Evolutionary conservation across 2,113 vertebrate genomes (phyloP), one percentile per base, ranked within the genome.

Genomic region (Dolichotis patagonum): DNA sequence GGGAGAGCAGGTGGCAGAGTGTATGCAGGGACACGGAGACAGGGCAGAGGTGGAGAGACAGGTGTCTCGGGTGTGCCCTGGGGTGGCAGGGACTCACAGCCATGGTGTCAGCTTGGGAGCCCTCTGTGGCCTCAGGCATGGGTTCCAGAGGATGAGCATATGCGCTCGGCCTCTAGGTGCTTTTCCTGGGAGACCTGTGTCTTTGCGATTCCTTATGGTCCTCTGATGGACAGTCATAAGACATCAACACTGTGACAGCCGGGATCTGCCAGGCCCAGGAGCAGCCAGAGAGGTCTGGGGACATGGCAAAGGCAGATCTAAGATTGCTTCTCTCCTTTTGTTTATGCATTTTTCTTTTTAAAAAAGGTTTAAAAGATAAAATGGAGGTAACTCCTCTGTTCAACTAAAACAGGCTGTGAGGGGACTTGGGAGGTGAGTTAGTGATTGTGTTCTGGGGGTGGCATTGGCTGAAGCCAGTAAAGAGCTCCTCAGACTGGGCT

Each of bases 371-470:
- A 97, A 97, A 97, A 95, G 91, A 97, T 91, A 73, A 80, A 94
- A 83, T 9, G 56, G 98, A 97, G 95, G 88, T 62, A 96, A 73
- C 73, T 94, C 94, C 97, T 84, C 71, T 96, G 96, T 97, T 98
- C 97, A 88, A 94, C 98, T 98, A 97, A 98, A 97, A 95, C 85
- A 91, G 96, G 88, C 96, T 98, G 97, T 96, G 97, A 97, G 89
- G 95, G 58, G 95, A 97, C 98, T 98, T 97, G 1, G 62, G 97
- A 98, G 98, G 97, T 80, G 71, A 98, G 98, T 98, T 98, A 98
- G 88, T 97, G 95, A 96, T 95, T 94, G 97, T 92, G 92, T 97
- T 98, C 98, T 81, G 43, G 97, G 97, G 93, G 97, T 98, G 97
- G 94, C 73, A 85, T 98, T 96, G 97, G 98, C 97, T 98, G 98